phyloP scores from a whole-genome alignment of 35 echinoderm and acorn worm genomes.

The Apostichopus japonicus region DNA sequence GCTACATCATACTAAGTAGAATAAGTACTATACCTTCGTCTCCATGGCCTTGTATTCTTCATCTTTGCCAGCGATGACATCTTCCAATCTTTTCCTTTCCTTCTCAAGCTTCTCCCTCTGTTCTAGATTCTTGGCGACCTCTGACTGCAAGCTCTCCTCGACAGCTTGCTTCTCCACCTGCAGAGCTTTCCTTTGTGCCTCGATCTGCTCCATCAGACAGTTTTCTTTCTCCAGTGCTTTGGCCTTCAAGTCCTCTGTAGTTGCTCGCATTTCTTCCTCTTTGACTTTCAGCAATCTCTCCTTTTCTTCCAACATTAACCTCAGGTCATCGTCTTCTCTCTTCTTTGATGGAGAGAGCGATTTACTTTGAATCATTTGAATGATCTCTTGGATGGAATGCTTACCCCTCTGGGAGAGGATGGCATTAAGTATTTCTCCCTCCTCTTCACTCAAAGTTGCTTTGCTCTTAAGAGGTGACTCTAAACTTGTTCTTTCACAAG shows the following conservation, averaged over 20 bases:
- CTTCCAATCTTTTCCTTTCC: conserved; percentile 69
- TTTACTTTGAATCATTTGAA: conserved; percentile 50
- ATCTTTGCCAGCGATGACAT: conserved; percentile 83
- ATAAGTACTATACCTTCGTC: conserved; percentile 66
- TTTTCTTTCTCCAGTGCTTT: conserved; percentile 71
- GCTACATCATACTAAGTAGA: too few relatives aligned
- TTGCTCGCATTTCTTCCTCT: conserved; percentile 65
- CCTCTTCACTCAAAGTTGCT: conserved; percentile 10
- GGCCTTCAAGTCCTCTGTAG: conserved; percentile 66
- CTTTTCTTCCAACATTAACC: conserved; percentile 40
- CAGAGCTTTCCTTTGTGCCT: conserved; percentile 65
- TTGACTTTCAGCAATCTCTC: conserved; percentile 64
- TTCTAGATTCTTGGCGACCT: conserved; percentile 79
- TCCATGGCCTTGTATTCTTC: conserved; percentile 78
- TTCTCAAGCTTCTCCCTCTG: conserved; percentile 83
- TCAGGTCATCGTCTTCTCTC: conserved; percentile 46
- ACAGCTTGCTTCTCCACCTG: conserved; percentile 72
- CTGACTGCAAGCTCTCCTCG: conserved; percentile 88
- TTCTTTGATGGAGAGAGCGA: conserved; percentile 24
- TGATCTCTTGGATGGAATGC: conserved; percentile 36
- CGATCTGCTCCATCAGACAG: conserved; percentile 67
- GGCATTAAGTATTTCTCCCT: conserved; percentile 37
- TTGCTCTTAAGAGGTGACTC: not conserved
- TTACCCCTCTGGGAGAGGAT: conserved; percentile 24
- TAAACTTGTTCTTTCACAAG: not conserved